Evolutionary conservation across 2,888 invertebrate genomes (phyloP), one percentile per base, ranked within the genome.

Genomic region (Drosophila neoperkinsi): DNA sequence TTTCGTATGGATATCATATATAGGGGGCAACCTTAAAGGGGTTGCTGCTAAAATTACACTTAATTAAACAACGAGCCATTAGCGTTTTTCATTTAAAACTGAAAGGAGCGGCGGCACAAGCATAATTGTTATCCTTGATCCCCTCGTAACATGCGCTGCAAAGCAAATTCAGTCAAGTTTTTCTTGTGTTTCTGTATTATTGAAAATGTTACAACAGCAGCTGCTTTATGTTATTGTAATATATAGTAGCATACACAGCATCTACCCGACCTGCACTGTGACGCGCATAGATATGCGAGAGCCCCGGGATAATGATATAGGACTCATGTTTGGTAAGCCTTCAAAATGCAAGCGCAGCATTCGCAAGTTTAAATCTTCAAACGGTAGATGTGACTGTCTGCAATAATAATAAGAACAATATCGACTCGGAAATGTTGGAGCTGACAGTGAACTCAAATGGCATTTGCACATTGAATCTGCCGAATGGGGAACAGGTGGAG

Each of bases 61-160:
- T 92, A 92, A 92, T 92, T 92, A 92, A 92, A 91, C 87, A 90
- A 82, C 90, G 79, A 90, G 83, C 88, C 88, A 91, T 91, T 91
- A 91, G 89, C 83, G 90, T 74, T 86, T 77, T 71, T 71, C 58
- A 69, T 60, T 76, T 63, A 55, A 79, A 67, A 75, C 49, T 28
- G 51, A 64, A 60, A 55, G 49, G 43, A 34, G 16, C 11, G 36
- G 25, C 25, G 46, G 38, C 33, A 43, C 10, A 3, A 13, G n/a
- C 43, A 31, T 30, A 50, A 13, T 38, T 43, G 38, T 52, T 31
- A 69, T 52, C 69, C 69, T 43, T 33, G 36, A 69, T 28, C 52
- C 36, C 43, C 70, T 56, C 25, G 21, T 53, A 49, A 53, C 59
- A 70, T 70, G 71, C 18, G 9, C 25, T 38, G 51, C 52, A 51